Conservation (phyloP, 2,113 vertebrate genomes). For the Hypomesus transpacificus region DNA sequence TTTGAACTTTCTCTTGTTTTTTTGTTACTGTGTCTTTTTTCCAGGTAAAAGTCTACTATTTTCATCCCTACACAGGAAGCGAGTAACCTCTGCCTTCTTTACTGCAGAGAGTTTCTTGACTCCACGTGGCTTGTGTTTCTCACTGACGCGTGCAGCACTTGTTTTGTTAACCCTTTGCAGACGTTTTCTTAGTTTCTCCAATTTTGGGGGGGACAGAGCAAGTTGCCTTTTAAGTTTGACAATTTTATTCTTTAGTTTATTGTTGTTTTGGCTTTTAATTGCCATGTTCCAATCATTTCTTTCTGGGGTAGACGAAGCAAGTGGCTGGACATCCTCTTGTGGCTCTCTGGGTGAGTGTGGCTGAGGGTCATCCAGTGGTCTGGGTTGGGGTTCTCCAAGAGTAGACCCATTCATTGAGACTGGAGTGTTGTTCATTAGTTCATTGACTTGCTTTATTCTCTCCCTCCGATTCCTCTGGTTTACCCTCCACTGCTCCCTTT, state of each 20-base stretch:
- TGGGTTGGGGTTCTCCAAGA: background rate
- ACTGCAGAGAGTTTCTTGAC: no score
- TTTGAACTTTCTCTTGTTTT: no score
- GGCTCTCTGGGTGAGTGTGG: background rate
- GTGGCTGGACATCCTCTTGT: background rate
- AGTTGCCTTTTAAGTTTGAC: constrained; percentile 13
- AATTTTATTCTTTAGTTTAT: constrained; percentile 7
- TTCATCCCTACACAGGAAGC: no score
- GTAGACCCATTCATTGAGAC: background rate
- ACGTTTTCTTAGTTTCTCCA: no score
- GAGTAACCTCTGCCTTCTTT: no score
- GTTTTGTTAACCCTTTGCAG: no score
- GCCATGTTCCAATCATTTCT: background rate
- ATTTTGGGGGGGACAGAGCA: background rate
- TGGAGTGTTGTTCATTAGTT: background rate
- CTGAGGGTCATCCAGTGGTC: background rate
- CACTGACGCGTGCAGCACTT: no score
- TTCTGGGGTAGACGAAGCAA: constrained; percentile 10
- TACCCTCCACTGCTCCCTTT: background rate
- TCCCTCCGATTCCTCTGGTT: constrained; percentile 1
- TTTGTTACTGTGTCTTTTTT: no score
- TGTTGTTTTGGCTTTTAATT: background rate
- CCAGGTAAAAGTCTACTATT: no score
- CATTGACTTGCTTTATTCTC: background rate
- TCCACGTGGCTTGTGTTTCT: no score